Conservation (phyloP, 2,888 invertebrate species). For the Blera fallax region DNA sequence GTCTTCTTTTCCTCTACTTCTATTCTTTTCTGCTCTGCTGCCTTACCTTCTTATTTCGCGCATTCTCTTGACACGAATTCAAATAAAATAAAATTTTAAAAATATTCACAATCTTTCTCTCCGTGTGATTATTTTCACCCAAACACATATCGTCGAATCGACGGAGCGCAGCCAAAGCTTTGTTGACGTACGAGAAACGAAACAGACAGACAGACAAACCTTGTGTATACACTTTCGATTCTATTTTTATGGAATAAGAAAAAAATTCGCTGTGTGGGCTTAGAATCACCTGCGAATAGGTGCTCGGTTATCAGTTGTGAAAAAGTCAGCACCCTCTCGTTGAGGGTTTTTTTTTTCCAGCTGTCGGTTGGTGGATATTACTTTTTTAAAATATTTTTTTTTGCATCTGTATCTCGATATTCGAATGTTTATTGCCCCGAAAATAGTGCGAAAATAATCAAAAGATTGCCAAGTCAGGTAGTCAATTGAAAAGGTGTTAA, state of each 20-base stretch:
- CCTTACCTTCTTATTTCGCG: constrained; percentile 41
- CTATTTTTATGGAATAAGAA: not conserved
- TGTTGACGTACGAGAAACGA: constrained; percentile 28
- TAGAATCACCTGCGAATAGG: constrained; percentile 59
- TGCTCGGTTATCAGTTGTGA: constrained; percentile 51
- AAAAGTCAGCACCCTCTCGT: constrained; percentile 31
- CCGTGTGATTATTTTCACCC: constrained; percentile 4
- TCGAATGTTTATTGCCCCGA: constrained; percentile 2
- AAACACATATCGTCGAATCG: not conserved
- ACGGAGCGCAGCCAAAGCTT: constrained; percentile 16
- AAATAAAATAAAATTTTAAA: constrained; percentile 7
- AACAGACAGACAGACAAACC: not conserved
- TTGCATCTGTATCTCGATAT: not conserved
- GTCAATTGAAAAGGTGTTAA: not conserved
- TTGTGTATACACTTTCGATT: constrained; percentile 26
- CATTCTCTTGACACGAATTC: constrained; percentile 69
- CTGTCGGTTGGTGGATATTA: not conserved
- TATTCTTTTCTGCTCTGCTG: no score
- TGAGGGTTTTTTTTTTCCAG: not conserved
- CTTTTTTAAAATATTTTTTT: not conserved
- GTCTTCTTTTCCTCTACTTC: not conserved
- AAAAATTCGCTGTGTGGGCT: constrained; percentile 11
- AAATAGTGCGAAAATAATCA: not conserved
- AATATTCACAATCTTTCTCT: not conserved
- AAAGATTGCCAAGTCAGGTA: not conserved